Evolutionary conservation across 2,113 vertebrate genomes (phyloP).

Genomic region (Myotis yumanensis): DNA sequence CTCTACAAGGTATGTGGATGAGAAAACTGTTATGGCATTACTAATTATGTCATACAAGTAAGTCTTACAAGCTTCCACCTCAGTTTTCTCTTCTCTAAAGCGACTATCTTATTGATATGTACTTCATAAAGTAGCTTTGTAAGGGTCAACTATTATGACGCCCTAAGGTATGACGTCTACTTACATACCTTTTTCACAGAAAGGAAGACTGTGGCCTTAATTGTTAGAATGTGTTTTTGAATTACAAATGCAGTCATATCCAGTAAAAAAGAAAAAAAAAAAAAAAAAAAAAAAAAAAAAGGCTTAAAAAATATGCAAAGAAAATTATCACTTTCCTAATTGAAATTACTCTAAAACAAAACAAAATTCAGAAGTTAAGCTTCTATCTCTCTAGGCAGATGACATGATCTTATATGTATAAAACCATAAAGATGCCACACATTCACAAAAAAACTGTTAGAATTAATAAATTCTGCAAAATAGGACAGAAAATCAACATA

Average conservation of each 20-base stretch:
- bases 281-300: background rate
- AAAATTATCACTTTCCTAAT: background rate
- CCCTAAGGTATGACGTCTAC: background rate
- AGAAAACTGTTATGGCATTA: background rate
- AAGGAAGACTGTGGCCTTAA: background rate
- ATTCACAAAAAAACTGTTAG: background rate
- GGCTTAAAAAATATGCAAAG: background rate
- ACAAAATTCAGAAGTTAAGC: background rate
- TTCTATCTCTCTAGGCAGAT: background rate
- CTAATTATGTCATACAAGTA: background rate
- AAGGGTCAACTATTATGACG: background rate
- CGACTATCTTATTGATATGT: background rate
- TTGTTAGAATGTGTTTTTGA: background rate
- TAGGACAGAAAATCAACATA: background rate
- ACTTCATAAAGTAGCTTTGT: background rate
- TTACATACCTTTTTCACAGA: background rate
- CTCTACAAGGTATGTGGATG: background rate
- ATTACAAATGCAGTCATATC: background rate
- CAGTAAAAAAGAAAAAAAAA: background rate
- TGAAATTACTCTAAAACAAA: slow-evolving; percentile 18
- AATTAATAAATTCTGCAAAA: background rate
- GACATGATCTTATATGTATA: background rate
- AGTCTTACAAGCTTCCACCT: background rate
- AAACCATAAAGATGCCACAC: background rate
- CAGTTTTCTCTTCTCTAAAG: background rate